phyloP scores from a whole-genome alignment of 2,113 vertebrate genomes.

The Cheirogaleus medius region DNA sequence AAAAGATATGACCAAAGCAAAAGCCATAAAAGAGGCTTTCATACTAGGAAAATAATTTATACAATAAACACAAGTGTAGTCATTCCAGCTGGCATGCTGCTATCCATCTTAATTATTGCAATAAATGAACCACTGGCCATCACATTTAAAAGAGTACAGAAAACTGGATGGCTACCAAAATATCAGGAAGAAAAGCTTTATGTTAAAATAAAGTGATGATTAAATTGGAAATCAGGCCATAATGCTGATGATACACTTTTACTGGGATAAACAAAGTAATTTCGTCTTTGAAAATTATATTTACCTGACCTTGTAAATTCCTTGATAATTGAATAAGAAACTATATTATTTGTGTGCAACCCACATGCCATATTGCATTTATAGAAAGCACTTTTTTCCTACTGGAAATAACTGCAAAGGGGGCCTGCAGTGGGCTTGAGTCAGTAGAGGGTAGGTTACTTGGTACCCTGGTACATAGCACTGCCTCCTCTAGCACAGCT shows the following conservation, averaged over 20 bases:
- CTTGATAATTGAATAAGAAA: conserved; percentile 46
- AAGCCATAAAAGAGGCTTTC: conserved; percentile 61
- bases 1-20: conserved; percentile 45
- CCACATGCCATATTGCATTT: neutral
- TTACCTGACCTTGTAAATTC: conserved; percentile 40
- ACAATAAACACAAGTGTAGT: conserved; percentile 70
- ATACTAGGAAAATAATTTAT: conserved; percentile 66
- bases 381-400: neutral
- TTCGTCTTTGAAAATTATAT: conserved; percentile 58
- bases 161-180: conserved; percentile 64
- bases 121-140: conserved; percentile 69
- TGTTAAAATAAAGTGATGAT: conserved; percentile 70
- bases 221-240: conserved; percentile 51
- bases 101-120: conserved; percentile 77
- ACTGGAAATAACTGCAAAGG: neutral
- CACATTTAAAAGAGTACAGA: conserved; percentile 67
- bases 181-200: conserved; percentile 72
- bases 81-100: conserved; percentile 68
- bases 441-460: neutral
- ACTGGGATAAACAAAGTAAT: conserved; percentile 39
- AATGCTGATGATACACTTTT: conserved; percentile 59
- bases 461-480: neutral
- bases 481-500: neutral
- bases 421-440: neutral
- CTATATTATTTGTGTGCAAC: neutral